Evolutionary conservation across 1,140 invertebrate genomes (phyloP).

Genomic region (Delia radicum): DNA sequence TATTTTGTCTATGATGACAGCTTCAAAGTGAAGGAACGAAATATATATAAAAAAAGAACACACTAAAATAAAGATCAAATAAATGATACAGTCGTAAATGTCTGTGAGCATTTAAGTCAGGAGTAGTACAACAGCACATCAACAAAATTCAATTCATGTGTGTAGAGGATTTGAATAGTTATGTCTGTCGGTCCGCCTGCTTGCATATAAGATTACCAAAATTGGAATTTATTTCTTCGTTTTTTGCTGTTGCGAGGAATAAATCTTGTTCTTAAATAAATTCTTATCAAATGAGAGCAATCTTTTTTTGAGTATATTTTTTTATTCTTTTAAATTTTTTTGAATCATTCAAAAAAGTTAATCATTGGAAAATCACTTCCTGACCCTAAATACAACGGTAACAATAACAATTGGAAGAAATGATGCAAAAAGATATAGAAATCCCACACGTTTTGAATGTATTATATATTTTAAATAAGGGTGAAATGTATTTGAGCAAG

Average conservation of each 20-base stretch:
- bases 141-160: background rate
- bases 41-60: too few relatives aligned
- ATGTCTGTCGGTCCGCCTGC: background rate
- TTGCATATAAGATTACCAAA: background rate
- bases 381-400: background rate
- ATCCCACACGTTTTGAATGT: background rate
- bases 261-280: conserved; percentile 11
- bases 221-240: background rate
- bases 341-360: conserved; percentile 11
- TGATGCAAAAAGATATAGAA: background rate
- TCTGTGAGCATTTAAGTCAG: background rate
- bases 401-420: background rate
- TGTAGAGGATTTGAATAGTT: background rate
- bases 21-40: conserved; percentile 2
- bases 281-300: conserved; percentile 14
- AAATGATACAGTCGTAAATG: conserved; percentile 1
- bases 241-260: background rate
- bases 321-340: background rate
- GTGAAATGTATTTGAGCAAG: too few relatives aligned
- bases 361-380: conserved; percentile 24
- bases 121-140: background rate
- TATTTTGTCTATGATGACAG: conserved; percentile 24
- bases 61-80: background rate
- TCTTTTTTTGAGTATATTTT: background rate
- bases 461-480: too few relatives aligned